A percentile compares a stretch with the other conserved stretches of the same genome.
These are phyloP conservation scores for Dryobotodes eremita DNA, from an alignment of 2,888 invertebrate species.

Conservation along the genomic window DNA sequence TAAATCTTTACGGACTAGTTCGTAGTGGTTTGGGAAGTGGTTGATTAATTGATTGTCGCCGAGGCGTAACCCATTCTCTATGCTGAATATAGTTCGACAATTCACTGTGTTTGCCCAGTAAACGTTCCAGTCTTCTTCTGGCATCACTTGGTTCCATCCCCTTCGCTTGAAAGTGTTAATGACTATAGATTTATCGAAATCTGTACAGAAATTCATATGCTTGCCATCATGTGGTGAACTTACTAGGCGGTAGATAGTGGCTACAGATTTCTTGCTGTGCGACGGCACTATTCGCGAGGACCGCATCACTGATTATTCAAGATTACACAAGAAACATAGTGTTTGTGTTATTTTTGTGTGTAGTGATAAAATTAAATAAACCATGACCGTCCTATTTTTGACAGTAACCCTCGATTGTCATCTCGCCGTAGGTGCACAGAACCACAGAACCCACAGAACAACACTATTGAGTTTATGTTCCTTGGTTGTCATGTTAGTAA, in stretches of 20 bases:
- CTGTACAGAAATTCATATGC: constrained; percentile 85
- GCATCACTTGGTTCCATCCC: constrained; percentile 94
- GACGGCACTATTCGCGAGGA: constrained; percentile 49
- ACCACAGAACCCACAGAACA: no score
- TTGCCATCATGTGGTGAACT: constrained; percentile 91
- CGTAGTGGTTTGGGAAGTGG: constrained; percentile 98
- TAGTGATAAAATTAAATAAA: constrained; percentile 38
- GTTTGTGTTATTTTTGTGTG: neutral
- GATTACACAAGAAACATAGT: neutral
- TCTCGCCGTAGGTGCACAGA: no score
- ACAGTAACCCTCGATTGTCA: constrained; percentile 21
- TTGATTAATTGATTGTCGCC: constrained; percentile 98
- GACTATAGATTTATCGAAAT: constrained; percentile 79
- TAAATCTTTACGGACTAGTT: constrained; percentile 98
- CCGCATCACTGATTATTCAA: constrained; percentile 25
- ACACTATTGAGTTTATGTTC: no score
- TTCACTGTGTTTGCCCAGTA: constrained; percentile 98
- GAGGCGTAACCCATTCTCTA: constrained; percentile 76
- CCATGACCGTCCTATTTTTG: constrained; percentile 36
- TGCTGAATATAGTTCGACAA: constrained; percentile 95
- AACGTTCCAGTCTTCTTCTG: constrained; percentile 98
- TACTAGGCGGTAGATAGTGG: constrained; percentile 59
- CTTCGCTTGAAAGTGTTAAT: constrained; percentile 75
- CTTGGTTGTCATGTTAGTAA: constrained; percentile 50
- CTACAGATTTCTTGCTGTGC: constrained; percentile 93